Base-by-base conservation (phyloP, 1,140 invertebrate genomes). In the Ostrea denselamellosa region DNA sequence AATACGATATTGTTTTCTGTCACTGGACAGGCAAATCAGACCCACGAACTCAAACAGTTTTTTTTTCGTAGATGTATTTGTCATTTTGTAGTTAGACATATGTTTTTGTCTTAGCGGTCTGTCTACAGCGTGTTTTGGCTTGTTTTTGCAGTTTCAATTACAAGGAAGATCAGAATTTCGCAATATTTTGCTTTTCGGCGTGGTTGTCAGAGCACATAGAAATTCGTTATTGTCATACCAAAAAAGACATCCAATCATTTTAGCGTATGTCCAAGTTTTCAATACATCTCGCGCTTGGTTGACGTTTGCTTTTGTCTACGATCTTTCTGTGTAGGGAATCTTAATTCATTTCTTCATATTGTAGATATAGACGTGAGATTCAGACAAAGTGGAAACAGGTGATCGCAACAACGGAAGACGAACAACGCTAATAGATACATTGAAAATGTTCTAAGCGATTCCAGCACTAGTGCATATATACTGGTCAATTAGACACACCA, bases 71-170 rank as follows among this genome's bases (percentile, higher is more conserved):
- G 25, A 77, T 77, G 68, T 34, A 34, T 77, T 77, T 77, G 68
- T 77, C 68, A 77, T 77, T 77, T 34, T 77, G 22, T 34, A 25
- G 25, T 34, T 28, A 77, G 68, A 77, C 68, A 77, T 77, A 77
- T 77, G 68, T 77, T 44, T 28, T 77, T 77, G 22, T 77, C 68
- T 77, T 34, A 25, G 68, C 28, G 68, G 68, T 77, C 68, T 34
- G 68, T 14, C 25, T 77, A 1, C 22, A 34, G 68, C 2, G 12
- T 77, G 68, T 25, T 22, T 12, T 3, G 25, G 68, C 22, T 77
- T 77, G 68, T 77, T 77, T 77, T 77, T 77, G 68, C 14, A 77
- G 68, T 34, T 25, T 77, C 28, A 77, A 62, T 62, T 62, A 62
- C 56, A n/a, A 17, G 14, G n/a, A 62, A 17, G 56, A 62, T 62